Base-by-base conservation (phyloP, 2,797 vertebrate species). In the Syngnathus acus region DNA sequence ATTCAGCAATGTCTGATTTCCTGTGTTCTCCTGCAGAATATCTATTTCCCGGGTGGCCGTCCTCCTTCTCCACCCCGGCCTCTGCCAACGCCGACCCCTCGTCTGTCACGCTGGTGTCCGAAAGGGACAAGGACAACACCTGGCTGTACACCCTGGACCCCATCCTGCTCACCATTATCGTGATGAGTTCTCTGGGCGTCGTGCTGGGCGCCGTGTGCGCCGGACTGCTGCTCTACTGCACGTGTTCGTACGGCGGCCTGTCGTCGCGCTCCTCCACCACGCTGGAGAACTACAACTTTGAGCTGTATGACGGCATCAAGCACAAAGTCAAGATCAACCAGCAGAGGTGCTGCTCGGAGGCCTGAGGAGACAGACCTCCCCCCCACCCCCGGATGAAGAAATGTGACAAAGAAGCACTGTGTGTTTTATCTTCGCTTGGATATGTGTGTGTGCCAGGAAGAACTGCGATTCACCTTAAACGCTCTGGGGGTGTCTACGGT, bases 301-400 rank as follows among this genome's bases (percentile, higher is more conserved):
- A 99, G 87, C 90, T 99, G 74, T 99, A 98, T 0, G 97, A 98
- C 0, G 97, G 97, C 73, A 95, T 98, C 86, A 98, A 98, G 90
- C 96, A 98, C 89, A 98, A 98, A 83, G 96, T 98, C 75, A 99
- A 99, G 92, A 95, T 96, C 78, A 97, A 98, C 88, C 96, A 97
- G 84, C 96, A 98, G 87, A 94, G 94, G 83, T 98, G 96, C 88
- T 98, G 96, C 89, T 97, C 96, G 0, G 96, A 98, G 81, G 95
- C 96, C 11, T 98, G 92, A 95, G n/a, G 65, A 63, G 21, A 0
- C 19, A n/a, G 16, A 38, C 8, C 57, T 23, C 2, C 23, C 8
- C 54, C 71, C 65, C 9, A 38, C 47, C 66, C 19, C 38, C 62
- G 66, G 71, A 80, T 72, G 66, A 74, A 71, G 66, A 66, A 71